Evolutionary conservation across 2,888 invertebrate genomes (phyloP), one percentile per base, ranked within the genome.

Genomic region (Xanthia togata): DNA sequence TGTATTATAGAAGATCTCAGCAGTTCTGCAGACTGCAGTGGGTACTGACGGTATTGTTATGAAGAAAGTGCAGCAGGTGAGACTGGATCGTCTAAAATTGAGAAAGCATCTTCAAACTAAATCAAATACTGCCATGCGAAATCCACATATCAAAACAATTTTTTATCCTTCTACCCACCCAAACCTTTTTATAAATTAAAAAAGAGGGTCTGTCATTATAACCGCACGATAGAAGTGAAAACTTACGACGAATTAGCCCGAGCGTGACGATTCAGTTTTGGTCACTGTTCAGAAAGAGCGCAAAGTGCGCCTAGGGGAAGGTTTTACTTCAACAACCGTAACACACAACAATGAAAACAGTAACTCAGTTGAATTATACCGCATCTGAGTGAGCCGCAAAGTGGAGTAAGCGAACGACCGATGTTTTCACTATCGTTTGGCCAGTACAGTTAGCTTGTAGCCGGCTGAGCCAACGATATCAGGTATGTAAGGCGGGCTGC

Each of bases 381-480:
- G 81, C 88, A 85, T 83, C 78, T 80, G 76, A 80, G 82, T 80
- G 83, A 78, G 72, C 73, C 60, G 73, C 87, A 82, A 92, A 92
- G 91, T 92, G 88, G 92, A 92, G 90, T 93, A 90, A 93, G 91
- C 91, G 90, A 91, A 90, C 91, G 90, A 89, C 87, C 85, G 84
- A 70, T 78, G 88, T 86, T 92, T 91, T 93, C 92, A 90, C 92
- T 93, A 91, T 93, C 93, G 84, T 89, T 88, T 35, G 83, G 63
- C 70, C 76, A 72, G 88, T 91, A 93, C 93, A 90, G 93, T 93
- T 93, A 93, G 82, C 69, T 87, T 79, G 82, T 81, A 81, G 82
- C 86, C 75, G 73, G 80, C 80, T 84, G 79, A 83, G 82, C 76
- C 88, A 83, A 83, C 87, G 85, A 82, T 81, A 81, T 76, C 73